phyloP scores from a whole-genome alignment of 2,888 invertebrate species.

The Catocala sponsa region DNA sequence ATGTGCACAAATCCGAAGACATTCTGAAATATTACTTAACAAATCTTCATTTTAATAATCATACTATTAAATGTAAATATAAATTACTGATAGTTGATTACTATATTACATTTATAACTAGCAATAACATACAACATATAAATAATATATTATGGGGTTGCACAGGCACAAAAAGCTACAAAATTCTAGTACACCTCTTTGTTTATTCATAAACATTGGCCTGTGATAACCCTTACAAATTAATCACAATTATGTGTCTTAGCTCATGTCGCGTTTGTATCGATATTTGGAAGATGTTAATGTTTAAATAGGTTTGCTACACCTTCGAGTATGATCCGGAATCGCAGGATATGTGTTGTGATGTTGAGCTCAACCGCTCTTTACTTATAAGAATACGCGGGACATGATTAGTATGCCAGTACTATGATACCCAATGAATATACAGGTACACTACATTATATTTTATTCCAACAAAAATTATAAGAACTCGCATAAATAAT shows the following conservation, averaged over 20 bases:
- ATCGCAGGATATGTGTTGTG: too few relatives aligned
- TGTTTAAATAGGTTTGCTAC: too few relatives aligned
- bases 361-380: too few relatives aligned
- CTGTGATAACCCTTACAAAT: conserved; percentile 10
- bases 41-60: not conserved
- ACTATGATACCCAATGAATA: too few relatives aligned
- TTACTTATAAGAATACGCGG: too few relatives aligned
- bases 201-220: conserved; percentile 17
- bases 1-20: not conserved
- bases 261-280: conserved; percentile 29
- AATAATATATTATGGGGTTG: not conserved
- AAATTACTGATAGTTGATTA: conserved; percentile 3
- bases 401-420: too few relatives aligned
- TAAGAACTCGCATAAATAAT: too few relatives aligned
- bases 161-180: not conserved
- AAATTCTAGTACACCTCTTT: not conserved
- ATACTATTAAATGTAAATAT: conserved; percentile 4
- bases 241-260: conserved; percentile 32
- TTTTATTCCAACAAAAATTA: too few relatives aligned
- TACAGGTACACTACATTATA: too few relatives aligned
- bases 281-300: not conserved
- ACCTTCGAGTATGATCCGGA: too few relatives aligned
- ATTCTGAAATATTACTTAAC: not conserved
- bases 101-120: conserved; percentile 6
- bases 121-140: not conserved